A percentile compares a stretch with the other conserved stretches of the same genome.
phyloP scores from a whole-genome alignment of 2,797 vertebrate species.

The Erethizon dorsatum region DNA sequence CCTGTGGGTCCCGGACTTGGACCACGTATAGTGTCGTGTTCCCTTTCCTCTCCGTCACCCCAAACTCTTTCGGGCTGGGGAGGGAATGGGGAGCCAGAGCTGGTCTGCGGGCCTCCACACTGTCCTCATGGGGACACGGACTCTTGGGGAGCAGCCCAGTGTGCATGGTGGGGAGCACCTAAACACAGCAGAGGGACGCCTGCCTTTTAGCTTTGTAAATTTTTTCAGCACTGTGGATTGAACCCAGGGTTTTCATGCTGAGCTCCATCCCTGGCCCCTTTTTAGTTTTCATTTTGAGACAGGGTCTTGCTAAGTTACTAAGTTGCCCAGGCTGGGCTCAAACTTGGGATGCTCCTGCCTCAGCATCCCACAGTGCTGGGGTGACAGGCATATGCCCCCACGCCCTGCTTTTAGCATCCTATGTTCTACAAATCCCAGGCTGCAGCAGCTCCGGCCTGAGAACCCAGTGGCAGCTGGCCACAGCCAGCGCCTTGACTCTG shows the following conservation, averaged over 20 bases:
- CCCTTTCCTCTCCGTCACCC: not conserved
- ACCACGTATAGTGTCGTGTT: not conserved
- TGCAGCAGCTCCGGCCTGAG: not conserved
- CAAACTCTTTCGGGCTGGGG: not conserved
- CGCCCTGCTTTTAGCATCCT: not conserved
- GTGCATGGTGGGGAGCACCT: not conserved
- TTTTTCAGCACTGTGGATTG: not conserved
- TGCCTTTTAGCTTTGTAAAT: not conserved
- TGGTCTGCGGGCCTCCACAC: not conserved
- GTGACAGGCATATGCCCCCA: not conserved
- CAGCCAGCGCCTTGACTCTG: not conserved
- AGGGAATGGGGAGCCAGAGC: not conserved
- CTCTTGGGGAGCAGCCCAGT: not conserved
- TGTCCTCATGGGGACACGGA: not conserved
- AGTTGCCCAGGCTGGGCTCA: not conserved
- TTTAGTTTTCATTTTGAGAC: not conserved
- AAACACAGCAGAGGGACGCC: not conserved
- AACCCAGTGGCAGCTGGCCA: not conserved
- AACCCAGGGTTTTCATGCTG: not conserved
- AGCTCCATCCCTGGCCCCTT: not conserved
- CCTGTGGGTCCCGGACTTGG: not conserved
- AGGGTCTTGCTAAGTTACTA: not conserved
- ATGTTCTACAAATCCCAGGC: not conserved
- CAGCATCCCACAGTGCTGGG: not conserved
- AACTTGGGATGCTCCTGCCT: not conserved